A percentile compares a stretch with the other conserved stretches of the same genome.
Evolutionary conservation across 2,113 vertebrate genomes (phyloP).

Genomic region (Nyctibius bracteatus): DNA sequence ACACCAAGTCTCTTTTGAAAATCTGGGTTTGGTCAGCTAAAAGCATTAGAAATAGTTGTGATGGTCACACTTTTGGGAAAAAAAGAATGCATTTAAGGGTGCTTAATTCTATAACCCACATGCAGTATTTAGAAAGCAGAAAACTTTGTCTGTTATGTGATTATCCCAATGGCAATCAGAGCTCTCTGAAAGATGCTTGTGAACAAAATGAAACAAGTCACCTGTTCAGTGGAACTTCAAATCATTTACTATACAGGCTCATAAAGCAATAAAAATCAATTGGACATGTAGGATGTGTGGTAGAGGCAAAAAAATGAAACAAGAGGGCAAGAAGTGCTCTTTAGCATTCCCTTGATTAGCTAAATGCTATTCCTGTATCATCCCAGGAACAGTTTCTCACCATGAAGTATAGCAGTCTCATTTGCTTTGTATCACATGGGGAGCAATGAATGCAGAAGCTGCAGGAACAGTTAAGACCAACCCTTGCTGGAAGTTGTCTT

Average conservation of each 20-base stretch:
- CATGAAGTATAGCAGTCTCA: fast-evolving
- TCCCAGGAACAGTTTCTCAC: background rate
- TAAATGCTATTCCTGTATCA: background rate
- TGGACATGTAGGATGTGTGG: background rate
- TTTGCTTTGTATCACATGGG: background rate
- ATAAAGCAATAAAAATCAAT: background rate
- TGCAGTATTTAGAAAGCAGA: background rate
- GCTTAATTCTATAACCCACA: background rate
- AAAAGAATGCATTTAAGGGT: background rate
- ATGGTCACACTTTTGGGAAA: background rate
- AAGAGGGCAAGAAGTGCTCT: background rate
- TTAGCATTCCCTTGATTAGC: background rate
- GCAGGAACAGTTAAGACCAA: background rate
- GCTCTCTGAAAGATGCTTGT: background rate
- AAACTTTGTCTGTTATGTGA: background rate
- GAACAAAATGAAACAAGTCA: background rate
- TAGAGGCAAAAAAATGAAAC: background rate
- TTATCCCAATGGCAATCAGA: background rate
- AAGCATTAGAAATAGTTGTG: background rate
- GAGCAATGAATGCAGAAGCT: background rate
- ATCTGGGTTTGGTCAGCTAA: background rate
- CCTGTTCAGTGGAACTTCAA: background rate
- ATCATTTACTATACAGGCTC: background rate
- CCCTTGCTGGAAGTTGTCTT: background rate
- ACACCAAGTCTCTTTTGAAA: background rate